These are phyloP conservation scores for Trematocara marginatum DNA, from an alignment of 2,113 vertebrate genomes.

Conservation along the genomic window DNA sequence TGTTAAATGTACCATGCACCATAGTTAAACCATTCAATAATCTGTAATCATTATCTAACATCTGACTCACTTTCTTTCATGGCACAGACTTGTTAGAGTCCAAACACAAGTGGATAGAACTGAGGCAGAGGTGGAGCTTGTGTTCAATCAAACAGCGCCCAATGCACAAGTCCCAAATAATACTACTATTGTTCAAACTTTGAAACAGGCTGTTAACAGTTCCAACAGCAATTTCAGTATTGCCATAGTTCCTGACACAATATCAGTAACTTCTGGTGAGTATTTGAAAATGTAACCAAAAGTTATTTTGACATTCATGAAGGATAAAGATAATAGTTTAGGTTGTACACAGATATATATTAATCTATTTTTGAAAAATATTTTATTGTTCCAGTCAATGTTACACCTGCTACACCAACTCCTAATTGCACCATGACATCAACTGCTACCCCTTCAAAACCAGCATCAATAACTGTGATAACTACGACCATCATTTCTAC, in stretches of 20 bases:
- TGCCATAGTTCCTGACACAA: background rate
- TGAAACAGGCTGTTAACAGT: background rate
- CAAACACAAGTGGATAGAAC: background rate
- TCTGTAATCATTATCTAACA: background rate
- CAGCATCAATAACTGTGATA: no score
- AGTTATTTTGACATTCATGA: background rate
- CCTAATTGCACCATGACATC: no score
- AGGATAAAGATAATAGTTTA: no score
- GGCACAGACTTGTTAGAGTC: background rate
- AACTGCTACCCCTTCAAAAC: no score
- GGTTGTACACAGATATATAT: no score
- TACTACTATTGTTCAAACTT: background rate
- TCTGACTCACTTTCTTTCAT: background rate
- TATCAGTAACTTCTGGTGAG: background rate
- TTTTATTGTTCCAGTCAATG: no score
- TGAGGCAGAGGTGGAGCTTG: background rate
- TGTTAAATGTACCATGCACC: rapidly evolving
- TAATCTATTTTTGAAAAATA: no score
- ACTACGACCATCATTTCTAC: no score
- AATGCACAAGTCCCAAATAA: background rate
- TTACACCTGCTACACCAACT: no score
- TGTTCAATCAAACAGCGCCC: background rate
- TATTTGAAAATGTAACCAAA: background rate
- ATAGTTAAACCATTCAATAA: rapidly evolving
- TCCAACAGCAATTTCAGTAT: rapidly evolving